A percentile compares a stretch with the other conserved stretches of the same genome.
These are phyloP conservation scores for Cyprinodon tularosa DNA, from an alignment of 2,113 vertebrate genomes.

Conservation along the genomic window DNA sequence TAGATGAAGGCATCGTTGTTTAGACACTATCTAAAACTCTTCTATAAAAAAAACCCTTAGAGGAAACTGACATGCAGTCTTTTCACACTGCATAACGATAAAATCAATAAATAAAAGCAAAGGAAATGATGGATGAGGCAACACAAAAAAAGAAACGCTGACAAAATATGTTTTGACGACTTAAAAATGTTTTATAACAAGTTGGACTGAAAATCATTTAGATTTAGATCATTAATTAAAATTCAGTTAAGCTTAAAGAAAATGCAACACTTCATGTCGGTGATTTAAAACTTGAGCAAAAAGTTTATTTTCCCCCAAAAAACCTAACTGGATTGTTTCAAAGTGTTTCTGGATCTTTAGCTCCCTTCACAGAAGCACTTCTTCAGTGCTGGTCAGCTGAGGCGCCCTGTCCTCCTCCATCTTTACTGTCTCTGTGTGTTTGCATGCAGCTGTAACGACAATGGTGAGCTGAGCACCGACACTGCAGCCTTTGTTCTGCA, in stretches of 20 bases:
- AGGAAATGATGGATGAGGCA: not conserved
- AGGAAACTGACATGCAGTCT: not conserved
- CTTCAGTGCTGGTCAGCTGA: conserved; percentile 25
- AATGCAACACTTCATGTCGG: too few relatives aligned
- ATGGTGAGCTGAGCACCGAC: conserved; percentile 49
- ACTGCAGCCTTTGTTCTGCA: conserved; percentile 63
- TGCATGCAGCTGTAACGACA: conserved; percentile 59
- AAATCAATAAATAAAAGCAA: not conserved
- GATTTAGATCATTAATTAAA: too few relatives aligned
- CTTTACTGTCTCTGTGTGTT: conserved; percentile 38
- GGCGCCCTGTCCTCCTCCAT: conserved; percentile 29
- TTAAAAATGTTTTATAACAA: too few relatives aligned
- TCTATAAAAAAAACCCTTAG: conserved; percentile 9
- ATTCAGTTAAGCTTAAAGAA: too few relatives aligned
- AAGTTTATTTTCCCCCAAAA: not conserved
- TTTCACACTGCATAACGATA: not conserved
- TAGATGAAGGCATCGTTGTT: conserved; percentile 56
- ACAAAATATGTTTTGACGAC: not conserved
- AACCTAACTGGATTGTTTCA: not conserved
- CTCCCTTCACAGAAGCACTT: not conserved
- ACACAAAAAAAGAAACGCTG: too few relatives aligned
- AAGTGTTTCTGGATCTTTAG: not conserved
- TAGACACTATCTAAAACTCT: conserved; percentile 13
- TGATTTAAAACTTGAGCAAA: not conserved
- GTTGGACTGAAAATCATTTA: too few relatives aligned